phyloP scores from a whole-genome alignment of 2,113 vertebrate species.

The Ancistrus triradiatus region DNA sequence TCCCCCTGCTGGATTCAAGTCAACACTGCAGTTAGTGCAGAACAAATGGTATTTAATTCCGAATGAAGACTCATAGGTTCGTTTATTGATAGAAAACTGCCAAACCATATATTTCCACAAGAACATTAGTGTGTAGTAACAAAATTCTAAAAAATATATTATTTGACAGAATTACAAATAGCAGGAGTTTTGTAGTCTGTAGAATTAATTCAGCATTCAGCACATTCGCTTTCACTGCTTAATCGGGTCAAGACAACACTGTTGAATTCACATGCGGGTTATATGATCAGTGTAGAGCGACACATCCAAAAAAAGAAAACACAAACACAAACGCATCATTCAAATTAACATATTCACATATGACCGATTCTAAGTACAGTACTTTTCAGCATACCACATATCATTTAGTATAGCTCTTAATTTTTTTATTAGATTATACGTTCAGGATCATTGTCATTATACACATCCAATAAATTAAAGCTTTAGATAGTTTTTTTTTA shows the following conservation, averaged over 20 bases:
- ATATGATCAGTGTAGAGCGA: constrained; percentile 34
- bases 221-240: constrained; percentile 34
- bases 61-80: constrained; percentile 18
- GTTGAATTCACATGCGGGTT: constrained; percentile 39
- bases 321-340: too few relatives aligned
- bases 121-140: constrained; percentile 40
- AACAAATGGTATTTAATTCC: background rate
- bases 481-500: constrained; percentile 14
- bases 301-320: constrained; percentile 7
- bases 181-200: constrained; percentile 29
- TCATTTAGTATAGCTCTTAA: constrained; percentile 6
- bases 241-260: constrained; percentile 30
- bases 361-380: constrained; percentile 9
- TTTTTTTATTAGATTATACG: too few relatives aligned
- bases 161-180: constrained; percentile 41
- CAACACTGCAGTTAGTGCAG: background rate
- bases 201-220: constrained; percentile 39
- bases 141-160: constrained; percentile 48
- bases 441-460: constrained; percentile 3
- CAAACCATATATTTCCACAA: constrained; percentile 36
- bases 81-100: constrained; percentile 47
- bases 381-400: constrained; percentile 23
- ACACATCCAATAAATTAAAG: constrained; percentile 20
- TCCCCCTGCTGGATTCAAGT: constrained; percentile 1
- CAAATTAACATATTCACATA: constrained; percentile 18